Conservation (phyloP, 2,113 vertebrate species). For the Catharus minimus region DNA sequence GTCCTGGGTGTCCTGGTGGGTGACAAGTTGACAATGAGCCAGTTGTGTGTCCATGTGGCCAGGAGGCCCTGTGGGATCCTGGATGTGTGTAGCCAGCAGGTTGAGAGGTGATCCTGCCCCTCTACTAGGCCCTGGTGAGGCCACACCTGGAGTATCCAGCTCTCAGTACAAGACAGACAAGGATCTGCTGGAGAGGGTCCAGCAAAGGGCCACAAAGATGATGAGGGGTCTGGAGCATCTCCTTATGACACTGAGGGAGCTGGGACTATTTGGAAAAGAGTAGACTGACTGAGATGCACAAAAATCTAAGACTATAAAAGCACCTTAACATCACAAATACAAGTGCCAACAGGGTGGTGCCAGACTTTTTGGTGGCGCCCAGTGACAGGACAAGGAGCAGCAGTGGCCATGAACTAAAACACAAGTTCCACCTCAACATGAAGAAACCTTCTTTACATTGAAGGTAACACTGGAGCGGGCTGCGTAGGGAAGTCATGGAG, state of each 20-base stretch:
- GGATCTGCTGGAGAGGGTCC: not conserved
- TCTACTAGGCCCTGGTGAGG: too few relatives aligned
- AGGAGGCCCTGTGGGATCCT: not conserved
- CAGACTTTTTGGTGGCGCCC: not conserved
- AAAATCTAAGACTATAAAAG: not conserved
- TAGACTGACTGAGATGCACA: not conserved
- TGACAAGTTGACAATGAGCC: not conserved
- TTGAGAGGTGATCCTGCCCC: not conserved
- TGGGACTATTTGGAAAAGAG: not conserved
- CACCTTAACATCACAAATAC: not conserved
- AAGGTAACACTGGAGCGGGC: not conserved
- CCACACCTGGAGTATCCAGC: not conserved
- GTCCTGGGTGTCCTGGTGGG: not conserved
- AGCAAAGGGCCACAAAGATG: not conserved
- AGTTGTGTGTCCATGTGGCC: not conserved
- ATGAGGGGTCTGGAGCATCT: not conserved
- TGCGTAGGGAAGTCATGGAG: not conserved
- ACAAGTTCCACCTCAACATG: not conserved
- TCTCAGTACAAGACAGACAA: not conserved
- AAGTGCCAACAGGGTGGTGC: not conserved
- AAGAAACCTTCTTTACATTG: not conserved
- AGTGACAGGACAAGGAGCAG: not conserved
- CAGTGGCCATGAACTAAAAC: not conserved
- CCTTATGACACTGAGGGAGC: not conserved
- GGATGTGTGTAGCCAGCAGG: not conserved